Conservation (phyloP, 2,888 invertebrate species). For the Diaperis boleti region DNA sequence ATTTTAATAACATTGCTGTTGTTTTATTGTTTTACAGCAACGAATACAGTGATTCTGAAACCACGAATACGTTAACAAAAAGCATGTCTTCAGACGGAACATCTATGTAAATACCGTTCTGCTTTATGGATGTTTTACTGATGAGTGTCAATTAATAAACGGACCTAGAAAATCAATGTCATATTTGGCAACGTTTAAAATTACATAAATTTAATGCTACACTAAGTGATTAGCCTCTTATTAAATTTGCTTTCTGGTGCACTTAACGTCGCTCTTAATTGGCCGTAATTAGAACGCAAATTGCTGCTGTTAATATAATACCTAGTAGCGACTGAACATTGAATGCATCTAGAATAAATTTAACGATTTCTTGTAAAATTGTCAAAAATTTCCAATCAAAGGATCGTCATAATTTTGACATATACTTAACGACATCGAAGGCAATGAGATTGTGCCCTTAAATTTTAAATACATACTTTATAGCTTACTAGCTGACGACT, state of each 20-base stretch:
- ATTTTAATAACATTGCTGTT: neutral
- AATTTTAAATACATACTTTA: no score
- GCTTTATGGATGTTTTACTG: constrained; percentile 10
- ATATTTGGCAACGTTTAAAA: neutral
- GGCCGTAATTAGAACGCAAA: no score
- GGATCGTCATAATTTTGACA: no score
- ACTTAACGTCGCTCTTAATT: neutral
- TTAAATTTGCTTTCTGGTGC: neutral
- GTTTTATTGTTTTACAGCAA: constrained; percentile 1
- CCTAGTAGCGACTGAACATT: no score
- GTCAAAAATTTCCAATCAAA: no score
- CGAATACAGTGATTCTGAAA: neutral
- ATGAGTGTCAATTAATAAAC: constrained; percentile 15
- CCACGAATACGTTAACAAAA: neutral
- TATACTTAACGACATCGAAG: no score
- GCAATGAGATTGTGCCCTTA: no score
- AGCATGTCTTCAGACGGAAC: neutral
- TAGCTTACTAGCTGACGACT: no score
- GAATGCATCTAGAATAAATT: no score
- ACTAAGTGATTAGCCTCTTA: neutral
- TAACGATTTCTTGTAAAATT: no score
- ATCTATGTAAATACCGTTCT: neutral
- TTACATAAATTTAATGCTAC: neutral
- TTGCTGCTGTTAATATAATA: no score
- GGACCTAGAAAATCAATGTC: constrained; percentile 3